These are phyloP conservation scores for Daktulosphaira vitifoliae DNA, from an alignment of 1,140 invertebrate species.

Conservation along the genomic window DNA sequence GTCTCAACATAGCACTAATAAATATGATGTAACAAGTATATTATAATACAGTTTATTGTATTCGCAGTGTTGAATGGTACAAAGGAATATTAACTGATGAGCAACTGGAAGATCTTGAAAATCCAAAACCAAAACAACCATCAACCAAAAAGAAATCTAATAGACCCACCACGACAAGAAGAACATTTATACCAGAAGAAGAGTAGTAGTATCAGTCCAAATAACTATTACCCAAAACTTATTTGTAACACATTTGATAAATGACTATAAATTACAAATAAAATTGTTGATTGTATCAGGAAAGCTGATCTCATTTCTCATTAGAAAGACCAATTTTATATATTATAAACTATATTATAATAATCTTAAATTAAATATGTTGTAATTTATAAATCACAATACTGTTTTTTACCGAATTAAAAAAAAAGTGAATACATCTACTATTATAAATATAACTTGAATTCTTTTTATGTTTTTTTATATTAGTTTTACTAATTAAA, in stretches of 20 bases:
- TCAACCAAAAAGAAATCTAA: background rate
- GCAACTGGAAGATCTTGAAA: constrained; percentile 64
- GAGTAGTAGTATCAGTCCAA: background rate
- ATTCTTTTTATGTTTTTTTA: no score
- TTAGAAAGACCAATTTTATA: no score
- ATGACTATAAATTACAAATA: background rate
- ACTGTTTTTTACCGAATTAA: no score
- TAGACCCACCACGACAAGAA: background rate
- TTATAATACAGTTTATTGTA: background rate
- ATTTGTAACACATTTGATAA: background rate
- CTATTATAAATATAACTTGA: no score
- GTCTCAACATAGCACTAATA: no score
- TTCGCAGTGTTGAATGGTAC: constrained; percentile 73
- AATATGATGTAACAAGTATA: no score
- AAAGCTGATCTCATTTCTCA: constrained; percentile 14
- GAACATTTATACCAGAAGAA: background rate
- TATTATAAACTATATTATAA: no score
- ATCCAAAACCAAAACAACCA: constrained; percentile 54
- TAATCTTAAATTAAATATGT: no score
- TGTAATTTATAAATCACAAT: no score
- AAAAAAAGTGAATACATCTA: no score
- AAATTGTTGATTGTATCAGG: constrained; percentile 7
- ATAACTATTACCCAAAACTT: background rate
- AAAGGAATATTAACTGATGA: constrained; percentile 71
- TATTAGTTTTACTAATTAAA: no score